Conservation (phyloP, 1,140 invertebrate genomes). For the Dreissena rostriformis region DNA sequence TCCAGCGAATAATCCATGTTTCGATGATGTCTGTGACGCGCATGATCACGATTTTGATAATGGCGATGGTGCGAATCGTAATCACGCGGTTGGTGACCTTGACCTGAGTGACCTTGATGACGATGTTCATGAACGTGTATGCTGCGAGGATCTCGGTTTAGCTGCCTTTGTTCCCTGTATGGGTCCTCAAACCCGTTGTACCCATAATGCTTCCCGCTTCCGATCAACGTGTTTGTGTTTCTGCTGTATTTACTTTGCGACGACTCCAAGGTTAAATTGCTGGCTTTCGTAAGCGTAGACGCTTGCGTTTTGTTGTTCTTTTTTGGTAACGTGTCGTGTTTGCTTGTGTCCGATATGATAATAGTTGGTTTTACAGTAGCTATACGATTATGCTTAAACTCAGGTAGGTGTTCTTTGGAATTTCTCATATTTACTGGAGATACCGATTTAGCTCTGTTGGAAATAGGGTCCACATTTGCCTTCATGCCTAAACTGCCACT, state of each 20-base stretch:
- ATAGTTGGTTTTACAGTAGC: slow-evolving; percentile 15
- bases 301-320: background rate
- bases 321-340: slow-evolving; percentile 4
- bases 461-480: background rate
- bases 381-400: slow-evolving; percentile 9
- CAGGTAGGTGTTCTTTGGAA: slow-evolving; percentile 2
- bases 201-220: slow-evolving; percentile 38
- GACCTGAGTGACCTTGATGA: slow-evolving; percentile 6
- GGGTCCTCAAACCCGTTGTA: slow-evolving; percentile 56
- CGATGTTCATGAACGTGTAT: slow-evolving; percentile 5
- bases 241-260: slow-evolving; percentile 46
- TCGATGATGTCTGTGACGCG: background rate
- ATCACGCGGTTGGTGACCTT: slow-evolving; percentile 10
- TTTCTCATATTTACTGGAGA: background rate
- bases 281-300: background rate
- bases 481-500: background rate
- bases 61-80: slow-evolving; percentile 9
- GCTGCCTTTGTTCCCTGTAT: slow-evolving; percentile 40
- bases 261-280: slow-evolving; percentile 13
- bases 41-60: slow-evolving; percentile 4
- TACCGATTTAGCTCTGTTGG: slow-evolving; percentile 2
- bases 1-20: slow-evolving; percentile 46
- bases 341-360: slow-evolving; percentile 43
- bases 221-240: slow-evolving; percentile 42
- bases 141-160: slow-evolving; percentile 10